Conservation (phyloP, 2,797 vertebrate genomes). For the Hydrocynus forskahlii region DNA sequence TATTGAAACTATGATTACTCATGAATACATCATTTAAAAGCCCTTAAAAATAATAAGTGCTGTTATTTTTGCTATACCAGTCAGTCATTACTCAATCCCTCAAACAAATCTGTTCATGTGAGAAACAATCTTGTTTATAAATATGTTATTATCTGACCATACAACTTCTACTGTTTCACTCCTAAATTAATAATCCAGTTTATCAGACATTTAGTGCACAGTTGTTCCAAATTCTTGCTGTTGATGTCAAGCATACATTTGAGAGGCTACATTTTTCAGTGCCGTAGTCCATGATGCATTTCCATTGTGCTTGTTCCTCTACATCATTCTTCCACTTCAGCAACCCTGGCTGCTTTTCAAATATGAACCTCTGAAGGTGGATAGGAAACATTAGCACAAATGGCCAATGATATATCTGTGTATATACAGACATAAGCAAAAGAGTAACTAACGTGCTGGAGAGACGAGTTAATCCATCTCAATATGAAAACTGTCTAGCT, state of each 20-base stretch:
- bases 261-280: not conserved
- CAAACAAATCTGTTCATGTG: too few species aligned
- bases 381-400: not conserved
- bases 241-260: not conserved
- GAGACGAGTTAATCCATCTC: not conserved
- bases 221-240: too few species aligned
- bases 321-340: not conserved
- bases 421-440: not conserved
- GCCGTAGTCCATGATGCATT: not conserved
- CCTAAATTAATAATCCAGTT: too few species aligned
- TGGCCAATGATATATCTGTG: not conserved
- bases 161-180: not conserved
- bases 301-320: not conserved
- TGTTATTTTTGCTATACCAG: too few species aligned
- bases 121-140: not conserved
- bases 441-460: not conserved
- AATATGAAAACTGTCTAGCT: constrained; percentile 6
- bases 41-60: too few species aligned
- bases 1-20: too few species aligned
- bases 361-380: not conserved
- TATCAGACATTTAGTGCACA: not conserved
- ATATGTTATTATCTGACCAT: not conserved
- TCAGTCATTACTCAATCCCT: too few species aligned
- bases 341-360: not conserved
- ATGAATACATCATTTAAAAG: too few species aligned